Conservation (phyloP, 2,888 invertebrate species). For the Himalopsyche tibetana region DNA sequence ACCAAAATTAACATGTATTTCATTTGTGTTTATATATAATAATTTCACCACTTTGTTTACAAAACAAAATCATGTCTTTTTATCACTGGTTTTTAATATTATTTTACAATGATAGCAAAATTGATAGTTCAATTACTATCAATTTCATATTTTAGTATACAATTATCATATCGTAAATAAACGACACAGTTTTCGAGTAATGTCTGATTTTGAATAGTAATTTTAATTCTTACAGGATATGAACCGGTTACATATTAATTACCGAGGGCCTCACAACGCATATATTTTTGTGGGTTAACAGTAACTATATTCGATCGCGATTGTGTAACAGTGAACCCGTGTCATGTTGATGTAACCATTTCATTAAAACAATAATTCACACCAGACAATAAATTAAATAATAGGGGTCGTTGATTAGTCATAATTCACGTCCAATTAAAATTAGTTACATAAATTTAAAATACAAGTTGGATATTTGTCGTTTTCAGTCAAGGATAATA, state of each 20-base stretch:
- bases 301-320: background rate
- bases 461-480: background rate
- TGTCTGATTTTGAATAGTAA: too few relatives aligned
- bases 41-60: too few relatives aligned
- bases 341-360: slow-evolving; percentile 4
- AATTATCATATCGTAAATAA: too few relatives aligned
- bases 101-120: too few relatives aligned
- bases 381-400: background rate
- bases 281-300: background rate
- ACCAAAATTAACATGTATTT: too few relatives aligned
- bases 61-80: too few relatives aligned
- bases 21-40: too few relatives aligned
- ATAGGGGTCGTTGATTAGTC: slow-evolving; percentile 1
- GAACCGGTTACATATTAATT: slow-evolving; percentile 44
- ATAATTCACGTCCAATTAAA: slow-evolving; percentile 16
- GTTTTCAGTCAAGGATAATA: too few relatives aligned
- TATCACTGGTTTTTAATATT: too few relatives aligned
- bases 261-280: background rate
- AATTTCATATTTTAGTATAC: too few relatives aligned
- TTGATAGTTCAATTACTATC: too few relatives aligned
- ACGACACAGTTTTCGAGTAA: too few relatives aligned
- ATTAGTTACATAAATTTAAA: background rate
- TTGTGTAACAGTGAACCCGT: slow-evolving; percentile 9
- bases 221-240: slow-evolving; percentile 36
- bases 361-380: slow-evolving; percentile 8